Evolutionary conservation across 2,113 vertebrate species (phyloP), one percentile per base, ranked within the genome.

Genomic region (Malurus cyaneus): DNA sequence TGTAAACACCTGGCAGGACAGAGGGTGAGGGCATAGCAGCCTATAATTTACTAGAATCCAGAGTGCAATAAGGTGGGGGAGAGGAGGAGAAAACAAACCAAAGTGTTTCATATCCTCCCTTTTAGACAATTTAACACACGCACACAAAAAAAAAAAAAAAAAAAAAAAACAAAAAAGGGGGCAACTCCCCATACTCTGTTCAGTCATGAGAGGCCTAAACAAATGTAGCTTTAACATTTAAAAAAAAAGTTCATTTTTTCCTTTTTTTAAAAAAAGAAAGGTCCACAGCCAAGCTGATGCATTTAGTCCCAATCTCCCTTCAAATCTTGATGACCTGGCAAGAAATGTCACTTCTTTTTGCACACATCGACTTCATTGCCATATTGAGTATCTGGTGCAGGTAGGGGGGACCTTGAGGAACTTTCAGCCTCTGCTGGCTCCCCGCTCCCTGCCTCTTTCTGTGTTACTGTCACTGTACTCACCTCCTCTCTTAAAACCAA

Each of bases 171-270:
- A 79, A 95, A 91, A 88, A 89, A 82, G 26, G 79, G 96, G 95
- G 96, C 95, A 72, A n/a, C 89, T 95, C 76, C n/a, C 94, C 90
- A 80, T 89, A 91, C 94, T 93, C 93, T 96, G 88, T 97, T 97
- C 96, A 97, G n/a, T 97, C 96, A 97, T 96, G 92, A 96, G 94
- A 95, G 95, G 93, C 89, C 91, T 96, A 96, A 96, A 96, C 92
- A 96, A 98, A 97, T 94, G 95, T 95, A 97, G 97, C 95, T 97
- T 96, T 92, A 95, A 96, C 70, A 82, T 95, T 97, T 89, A 6
- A 89, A 81, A 89, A 73, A 89, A 94, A 86, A 89, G 47, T 70
- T 88, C 25, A 2, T 95, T 85, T 86, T 66, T 49, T 87, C 92
- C 93, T 90, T 97, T 98, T 93, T 84, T 72, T 3, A 8, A 81